Evolutionary conservation across 2,113 vertebrate genomes (phyloP).

Genomic region (Forbesichthys agassizii): DNA sequence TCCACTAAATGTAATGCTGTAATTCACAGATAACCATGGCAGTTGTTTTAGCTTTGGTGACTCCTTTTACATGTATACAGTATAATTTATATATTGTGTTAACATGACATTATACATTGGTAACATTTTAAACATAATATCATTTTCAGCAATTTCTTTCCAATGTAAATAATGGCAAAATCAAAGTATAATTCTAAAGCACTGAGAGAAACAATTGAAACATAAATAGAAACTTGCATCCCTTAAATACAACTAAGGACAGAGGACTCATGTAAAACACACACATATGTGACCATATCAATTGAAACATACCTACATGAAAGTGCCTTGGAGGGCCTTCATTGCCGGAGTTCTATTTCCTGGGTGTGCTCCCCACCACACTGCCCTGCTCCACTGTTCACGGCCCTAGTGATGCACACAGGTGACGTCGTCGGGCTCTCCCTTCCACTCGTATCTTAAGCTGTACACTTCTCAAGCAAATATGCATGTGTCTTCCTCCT

Average conservation of each 20-base stretch:
- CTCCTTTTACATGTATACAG: background rate
- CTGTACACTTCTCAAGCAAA: slow-evolving; percentile 5
- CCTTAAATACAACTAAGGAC: too few species aligned
- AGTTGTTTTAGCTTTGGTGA: background rate
- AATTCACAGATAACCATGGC: background rate
- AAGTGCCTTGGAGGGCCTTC: background rate
- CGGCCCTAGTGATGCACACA: slow-evolving; percentile 12
- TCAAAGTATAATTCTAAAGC: background rate
- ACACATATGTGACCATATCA: background rate
- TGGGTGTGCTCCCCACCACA: slow-evolving; percentile 41
- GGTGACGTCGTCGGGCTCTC: slow-evolving; percentile 23
- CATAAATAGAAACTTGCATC: too few species aligned
- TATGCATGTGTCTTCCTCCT: slow-evolving; percentile 52
- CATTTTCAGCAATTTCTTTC: background rate
- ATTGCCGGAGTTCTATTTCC: slow-evolving; percentile 50
- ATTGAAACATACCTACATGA: background rate
- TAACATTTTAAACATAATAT: background rate
- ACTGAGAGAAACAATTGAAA: too few species aligned
- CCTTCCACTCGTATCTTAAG: background rate
- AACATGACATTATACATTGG: background rate
- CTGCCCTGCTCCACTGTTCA: slow-evolving; percentile 4
- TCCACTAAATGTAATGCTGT: too few species aligned
- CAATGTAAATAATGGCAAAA: background rate
- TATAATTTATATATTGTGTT: background rate
- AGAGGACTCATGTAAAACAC: background rate